Conservation (phyloP, 2,797 vertebrate species). For the Sebastes vulpes region DNA sequence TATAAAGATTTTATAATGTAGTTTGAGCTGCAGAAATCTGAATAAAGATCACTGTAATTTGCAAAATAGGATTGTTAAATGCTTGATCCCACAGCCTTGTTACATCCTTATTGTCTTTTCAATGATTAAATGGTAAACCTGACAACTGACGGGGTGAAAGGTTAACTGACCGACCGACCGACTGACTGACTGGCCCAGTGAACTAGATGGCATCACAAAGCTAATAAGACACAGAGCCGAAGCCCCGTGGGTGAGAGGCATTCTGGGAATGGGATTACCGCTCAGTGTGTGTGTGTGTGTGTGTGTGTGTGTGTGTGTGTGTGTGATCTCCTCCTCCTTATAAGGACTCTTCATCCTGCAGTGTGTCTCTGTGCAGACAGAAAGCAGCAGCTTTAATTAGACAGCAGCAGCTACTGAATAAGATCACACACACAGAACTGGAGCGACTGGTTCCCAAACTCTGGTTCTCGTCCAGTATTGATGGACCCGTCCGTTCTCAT, state of each 20-base stretch:
- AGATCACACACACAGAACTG: background rate
- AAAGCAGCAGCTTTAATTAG: slow-evolving; percentile 58
- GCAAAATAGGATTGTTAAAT: background rate
- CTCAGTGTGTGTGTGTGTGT: background rate
- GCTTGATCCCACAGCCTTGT: background rate
- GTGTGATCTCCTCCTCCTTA: slow-evolving; percentile 60
- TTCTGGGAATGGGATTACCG: slow-evolving; percentile 40
- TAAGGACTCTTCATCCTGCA: slow-evolving; percentile 59
- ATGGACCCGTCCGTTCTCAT: too few species aligned
- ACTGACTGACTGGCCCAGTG: slow-evolving; percentile 20
- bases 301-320: background rate
- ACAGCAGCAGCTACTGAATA: slow-evolving; percentile 24
- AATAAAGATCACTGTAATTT: background rate
- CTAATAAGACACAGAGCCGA: slow-evolving; percentile 32
- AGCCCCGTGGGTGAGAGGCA: slow-evolving; percentile 3
- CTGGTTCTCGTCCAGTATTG: too few species aligned
- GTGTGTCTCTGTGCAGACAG: slow-evolving; percentile 21
- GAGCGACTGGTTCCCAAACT: too few species aligned
- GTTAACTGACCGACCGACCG: slow-evolving; percentile 19
- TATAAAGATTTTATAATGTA: background rate
- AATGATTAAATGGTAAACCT: background rate
- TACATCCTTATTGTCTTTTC: background rate
- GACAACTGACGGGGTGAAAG: background rate
- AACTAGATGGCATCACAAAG: slow-evolving; percentile 43
- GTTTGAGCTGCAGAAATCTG: background rate